Evolutionary conservation across 1,140 invertebrate species (phyloP).

Genomic region (Cyclargus thomasi): DNA sequence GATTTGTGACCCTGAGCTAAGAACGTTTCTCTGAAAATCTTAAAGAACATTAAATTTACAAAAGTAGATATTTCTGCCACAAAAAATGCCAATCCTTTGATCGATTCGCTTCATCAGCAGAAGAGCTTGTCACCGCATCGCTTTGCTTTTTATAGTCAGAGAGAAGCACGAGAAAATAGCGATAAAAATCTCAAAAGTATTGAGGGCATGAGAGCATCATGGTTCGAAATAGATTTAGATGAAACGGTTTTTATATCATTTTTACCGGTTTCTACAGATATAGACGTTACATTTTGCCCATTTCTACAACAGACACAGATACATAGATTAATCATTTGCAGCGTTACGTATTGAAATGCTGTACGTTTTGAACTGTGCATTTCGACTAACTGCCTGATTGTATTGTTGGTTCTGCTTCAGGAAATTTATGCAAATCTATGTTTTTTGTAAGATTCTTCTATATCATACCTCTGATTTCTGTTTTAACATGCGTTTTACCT

Average conservation of each 20-base stretch:
- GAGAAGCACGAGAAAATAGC: slow-evolving; percentile 16
- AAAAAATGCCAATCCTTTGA: slow-evolving; percentile 28
- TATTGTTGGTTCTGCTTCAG: neutral
- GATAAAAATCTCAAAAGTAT: slow-evolving; percentile 5
- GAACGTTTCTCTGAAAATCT: too few species aligned
- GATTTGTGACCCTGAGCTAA: too few species aligned
- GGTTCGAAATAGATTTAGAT: neutral
- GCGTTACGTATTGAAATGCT: neutral
- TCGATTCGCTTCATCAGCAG: slow-evolving; percentile 14
- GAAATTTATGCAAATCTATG: neutral
- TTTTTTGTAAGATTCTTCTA: neutral
- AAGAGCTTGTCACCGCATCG: slow-evolving; percentile 32
- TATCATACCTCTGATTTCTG: too few species aligned
- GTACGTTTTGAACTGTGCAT: neutral
- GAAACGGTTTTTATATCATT: neutral
- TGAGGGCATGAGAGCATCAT: slow-evolving; percentile 2
- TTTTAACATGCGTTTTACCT: neutral
- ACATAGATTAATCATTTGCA: neutral
- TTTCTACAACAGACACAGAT: neutral
- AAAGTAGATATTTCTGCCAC: slow-evolving; percentile 41
- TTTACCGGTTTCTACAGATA: neutral
- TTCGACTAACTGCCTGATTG: neutral
- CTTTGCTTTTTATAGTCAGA: slow-evolving; percentile 34
- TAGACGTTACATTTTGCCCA: neutral
- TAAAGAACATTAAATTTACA: too few species aligned